phyloP scores from a whole-genome alignment of 2,888 invertebrate genomes.

The Drosophila infuscata region DNA sequence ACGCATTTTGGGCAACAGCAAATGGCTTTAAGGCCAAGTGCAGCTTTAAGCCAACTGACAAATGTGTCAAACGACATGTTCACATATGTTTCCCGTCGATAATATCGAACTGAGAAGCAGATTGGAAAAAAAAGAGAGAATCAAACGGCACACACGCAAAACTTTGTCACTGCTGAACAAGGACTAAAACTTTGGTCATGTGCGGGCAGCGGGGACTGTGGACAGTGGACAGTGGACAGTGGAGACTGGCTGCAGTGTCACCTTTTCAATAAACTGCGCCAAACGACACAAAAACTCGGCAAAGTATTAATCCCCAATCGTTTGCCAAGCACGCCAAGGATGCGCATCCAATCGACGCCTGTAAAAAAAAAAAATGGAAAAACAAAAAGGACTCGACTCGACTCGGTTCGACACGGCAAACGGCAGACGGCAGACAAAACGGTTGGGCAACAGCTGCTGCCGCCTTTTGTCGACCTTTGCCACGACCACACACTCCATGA shows the following conservation, averaged over 20 bases:
- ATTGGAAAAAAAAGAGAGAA: constrained; percentile 13
- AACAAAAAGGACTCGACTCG: constrained; percentile 4
- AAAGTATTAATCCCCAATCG: constrained; percentile 79
- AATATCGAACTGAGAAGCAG: constrained; percentile 59
- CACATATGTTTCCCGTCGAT: constrained; percentile 78
- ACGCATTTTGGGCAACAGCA: constrained; percentile 17
- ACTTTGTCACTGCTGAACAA: constrained; percentile 50
- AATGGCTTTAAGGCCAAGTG: constrained; percentile 30
- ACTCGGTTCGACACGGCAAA: neutral
- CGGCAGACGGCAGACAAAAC: constrained; percentile 69
- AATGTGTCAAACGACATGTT: constrained; percentile 81
- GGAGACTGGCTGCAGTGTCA: constrained; percentile 66
- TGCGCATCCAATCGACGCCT: constrained; percentile 63
- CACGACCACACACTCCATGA: constrained; percentile 31
- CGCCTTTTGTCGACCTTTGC: constrained; percentile 66
- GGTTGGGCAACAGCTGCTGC: constrained; percentile 71
- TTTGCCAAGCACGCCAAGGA: constrained; percentile 54
- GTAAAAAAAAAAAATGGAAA: constrained; percentile 14
- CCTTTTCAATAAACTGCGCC: constrained; percentile 80
- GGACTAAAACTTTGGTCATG: constrained; percentile 68
- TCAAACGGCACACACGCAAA: constrained; percentile 36
- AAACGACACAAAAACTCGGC: constrained; percentile 48
- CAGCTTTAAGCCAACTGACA: constrained; percentile 75
- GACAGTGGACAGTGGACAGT: neutral
- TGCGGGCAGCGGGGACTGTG: constrained; percentile 19